These are phyloP conservation scores for Amphiprion ocellaris DNA, from an alignment of 2,113 vertebrate genomes.

Conservation along the genomic window DNA sequence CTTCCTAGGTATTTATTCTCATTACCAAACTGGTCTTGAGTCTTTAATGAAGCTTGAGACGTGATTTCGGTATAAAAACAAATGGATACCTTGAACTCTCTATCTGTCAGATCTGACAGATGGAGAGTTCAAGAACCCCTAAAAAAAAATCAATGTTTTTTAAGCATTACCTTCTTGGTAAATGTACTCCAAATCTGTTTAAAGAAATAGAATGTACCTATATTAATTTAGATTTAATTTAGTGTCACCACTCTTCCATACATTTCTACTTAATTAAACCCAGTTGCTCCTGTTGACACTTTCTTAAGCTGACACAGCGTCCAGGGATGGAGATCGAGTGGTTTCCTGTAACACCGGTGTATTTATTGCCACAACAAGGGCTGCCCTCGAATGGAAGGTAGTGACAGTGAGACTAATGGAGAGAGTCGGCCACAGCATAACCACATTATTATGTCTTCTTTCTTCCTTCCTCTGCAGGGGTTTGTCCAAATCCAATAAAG, in stretches of 20 bases:
- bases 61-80: too few species aligned
- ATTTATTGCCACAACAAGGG: constrained; percentile 70
- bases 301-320: background rate
- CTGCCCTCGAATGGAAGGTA: background rate
- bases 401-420: background rate
- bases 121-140: too few species aligned
- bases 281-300: background rate
- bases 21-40: too few species aligned
- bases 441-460: background rate
- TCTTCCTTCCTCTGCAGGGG: constrained; percentile 69
- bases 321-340: background rate
- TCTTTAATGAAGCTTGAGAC: too few species aligned
- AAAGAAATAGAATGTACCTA: too few species aligned
- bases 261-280: background rate
- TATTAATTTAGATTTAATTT: too few species aligned
- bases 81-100: too few species aligned
- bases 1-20: too few species aligned
- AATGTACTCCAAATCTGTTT: too few species aligned
- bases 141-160: too few species aligned
- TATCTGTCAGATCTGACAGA: too few species aligned
- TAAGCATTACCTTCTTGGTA: too few species aligned
- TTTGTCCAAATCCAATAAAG: constrained; percentile 81
- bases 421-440: background rate
- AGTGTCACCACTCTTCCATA: background rate
- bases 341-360: constrained; percentile 13